Conservation (phyloP, 1,140 invertebrate genomes). For the Pararge aegeria region DNA sequence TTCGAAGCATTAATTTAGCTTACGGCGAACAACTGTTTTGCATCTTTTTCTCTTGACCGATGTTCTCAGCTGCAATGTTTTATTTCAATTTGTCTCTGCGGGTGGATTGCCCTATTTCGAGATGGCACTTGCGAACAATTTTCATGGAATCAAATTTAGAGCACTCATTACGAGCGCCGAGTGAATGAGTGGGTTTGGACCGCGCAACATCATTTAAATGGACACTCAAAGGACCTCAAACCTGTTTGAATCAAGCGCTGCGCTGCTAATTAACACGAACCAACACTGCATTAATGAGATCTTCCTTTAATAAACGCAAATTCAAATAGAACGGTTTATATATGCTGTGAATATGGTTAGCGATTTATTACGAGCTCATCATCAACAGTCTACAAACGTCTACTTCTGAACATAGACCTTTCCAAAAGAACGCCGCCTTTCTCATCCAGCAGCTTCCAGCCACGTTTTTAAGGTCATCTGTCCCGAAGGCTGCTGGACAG, state of each 20-base stretch:
- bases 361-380: too few relatives aligned
- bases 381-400: too few relatives aligned
- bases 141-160: conserved; percentile 32
- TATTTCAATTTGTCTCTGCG: conserved; percentile 73
- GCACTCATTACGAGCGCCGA: background rate
- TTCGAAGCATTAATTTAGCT: conserved; percentile 44
- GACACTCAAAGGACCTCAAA: background rate
- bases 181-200: background rate
- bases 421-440: too few relatives aligned
- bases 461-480: too few relatives aligned
- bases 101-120: conserved; percentile 71
- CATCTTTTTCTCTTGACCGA: conserved; percentile 31
- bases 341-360: background rate
- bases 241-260: background rate
- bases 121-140: conserved; percentile 56
- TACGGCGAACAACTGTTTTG: conserved; percentile 22
- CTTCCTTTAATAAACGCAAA: background rate
- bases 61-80: conserved; percentile 48
- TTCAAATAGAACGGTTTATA: background rate
- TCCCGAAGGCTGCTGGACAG: too few relatives aligned
- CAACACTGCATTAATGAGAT: background rate
- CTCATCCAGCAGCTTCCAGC: too few relatives aligned
- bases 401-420: too few relatives aligned
- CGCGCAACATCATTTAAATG: conserved; percentile 1
- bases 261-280: background rate